Base-by-base conservation (phyloP, 2,113 vertebrate genomes). In the Beaufortia kweichowensis region DNA sequence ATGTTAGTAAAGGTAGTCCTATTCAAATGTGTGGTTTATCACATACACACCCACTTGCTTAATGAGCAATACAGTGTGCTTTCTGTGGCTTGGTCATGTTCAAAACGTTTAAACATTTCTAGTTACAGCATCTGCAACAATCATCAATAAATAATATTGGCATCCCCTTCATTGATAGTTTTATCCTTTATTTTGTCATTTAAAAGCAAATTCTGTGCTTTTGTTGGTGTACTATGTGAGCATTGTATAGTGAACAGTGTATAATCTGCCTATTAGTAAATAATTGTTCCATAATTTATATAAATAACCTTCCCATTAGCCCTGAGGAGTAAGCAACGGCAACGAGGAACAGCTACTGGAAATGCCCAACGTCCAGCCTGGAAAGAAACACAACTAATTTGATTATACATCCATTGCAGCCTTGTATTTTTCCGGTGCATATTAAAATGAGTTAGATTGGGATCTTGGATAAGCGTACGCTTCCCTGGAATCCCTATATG, bases 401-500 rank as follows among this genome's bases (percentile, higher is more conserved):
- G 88, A 86, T 85, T 91, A 85, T 66, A 75, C 78, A 78, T 55
- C 79, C 71, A 74, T 48, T 26, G 65, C 69, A 64, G 50, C 72
- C 80, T 70, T 79, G 80, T 78, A 62, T 80, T 87, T 92, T 91
- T 88, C 88, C 84, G 75, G 83, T 68, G 68, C 50, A 29, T 79
- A 86, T 84, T 84, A 61, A 84, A 86, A 84, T 68, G 12, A 84
- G 74, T 10, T 23, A 39, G 75, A 79, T 80, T 70, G n/a, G 53
- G 74, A 78, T 81, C 79, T 79, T 29, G 73, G 78, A 77, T 75
- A 76, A 72, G 71, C 46, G 41, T 35, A 76, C 84, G 56, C 84
- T 87, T 91, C 87, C 85, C 89, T 83, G 89, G 87, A 90, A 91
- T 87, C 83, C 81, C 85, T n/a, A 3, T 81, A 90, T 91, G 89